phyloP scores from a whole-genome alignment of 2,797 vertebrate genomes.

The Sternarchorhynchus goeldii region DNA sequence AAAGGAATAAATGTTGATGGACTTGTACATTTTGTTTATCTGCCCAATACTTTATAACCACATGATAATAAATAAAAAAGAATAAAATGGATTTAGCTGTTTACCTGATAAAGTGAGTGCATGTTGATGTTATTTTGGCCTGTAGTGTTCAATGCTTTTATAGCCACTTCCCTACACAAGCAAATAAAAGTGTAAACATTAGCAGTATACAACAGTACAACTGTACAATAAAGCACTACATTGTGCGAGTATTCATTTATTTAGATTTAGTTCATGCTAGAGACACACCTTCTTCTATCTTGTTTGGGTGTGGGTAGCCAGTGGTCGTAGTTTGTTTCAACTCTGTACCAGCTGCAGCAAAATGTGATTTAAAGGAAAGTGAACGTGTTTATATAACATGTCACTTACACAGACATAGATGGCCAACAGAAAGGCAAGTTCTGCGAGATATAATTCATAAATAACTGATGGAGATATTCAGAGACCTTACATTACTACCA shows the following conservation, averaged over 20 bases:
- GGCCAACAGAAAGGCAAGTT: too few relatives aligned
- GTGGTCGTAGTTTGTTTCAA: constrained; percentile 95
- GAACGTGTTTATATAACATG: background rate
- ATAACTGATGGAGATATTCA: too few relatives aligned
- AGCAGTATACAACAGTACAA: background rate
- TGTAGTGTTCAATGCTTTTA: constrained; percentile 84
- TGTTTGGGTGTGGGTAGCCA: constrained; percentile 80
- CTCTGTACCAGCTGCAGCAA: constrained; percentile 86
- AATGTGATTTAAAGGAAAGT: constrained; percentile 5
- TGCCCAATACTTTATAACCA: background rate
- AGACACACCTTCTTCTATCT: constrained; percentile 81
- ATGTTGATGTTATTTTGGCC: constrained; percentile 82
- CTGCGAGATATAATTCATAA: too few relatives aligned
- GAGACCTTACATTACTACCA: too few relatives aligned
- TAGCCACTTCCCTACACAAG: constrained; percentile 80
- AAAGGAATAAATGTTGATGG: background rate
- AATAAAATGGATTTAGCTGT: background rate
- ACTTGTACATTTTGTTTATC: background rate
- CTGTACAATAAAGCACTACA: too few relatives aligned
- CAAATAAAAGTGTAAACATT: constrained; percentile 24
- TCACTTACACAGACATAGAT: too few relatives aligned
- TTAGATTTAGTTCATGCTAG: background rate
- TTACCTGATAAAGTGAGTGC: constrained; percentile 83
- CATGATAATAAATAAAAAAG: background rate
- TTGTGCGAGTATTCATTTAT: background rate